A percentile compares a stretch with the other conserved stretches of the same genome.
phyloP scores from a whole-genome alignment of 2,113 vertebrate genomes.

The Pseudolaguvia tuberculata region DNA sequence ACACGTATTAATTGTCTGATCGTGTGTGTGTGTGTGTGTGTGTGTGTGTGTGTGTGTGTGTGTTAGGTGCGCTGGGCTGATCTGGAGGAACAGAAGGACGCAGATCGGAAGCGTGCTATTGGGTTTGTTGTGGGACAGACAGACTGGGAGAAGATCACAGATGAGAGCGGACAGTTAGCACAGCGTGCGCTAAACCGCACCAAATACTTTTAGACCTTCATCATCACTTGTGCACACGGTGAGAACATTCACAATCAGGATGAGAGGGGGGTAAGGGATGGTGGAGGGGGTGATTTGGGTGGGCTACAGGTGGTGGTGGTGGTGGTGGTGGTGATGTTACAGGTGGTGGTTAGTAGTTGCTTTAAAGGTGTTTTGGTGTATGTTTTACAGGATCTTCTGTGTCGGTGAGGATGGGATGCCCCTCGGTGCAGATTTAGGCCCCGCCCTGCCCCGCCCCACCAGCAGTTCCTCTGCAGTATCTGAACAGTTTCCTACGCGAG shows the following conservation, averaged over 20 bases:
- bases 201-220: slow-evolving; percentile 87
- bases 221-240: slow-evolving; percentile 24
- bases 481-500: not conserved
- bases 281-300: too few relatives aligned
- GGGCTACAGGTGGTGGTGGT: too few relatives aligned
- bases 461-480: not conserved
- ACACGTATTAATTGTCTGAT: too few relatives aligned
- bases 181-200: slow-evolving; percentile 97
- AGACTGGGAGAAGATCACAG: slow-evolving; percentile 98
- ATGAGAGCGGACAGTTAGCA: slow-evolving; percentile 92
- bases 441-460: not conserved
- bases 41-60: not conserved
- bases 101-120: slow-evolving; percentile 94
- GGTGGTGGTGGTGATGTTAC: not conserved
- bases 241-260: not conserved
- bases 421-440: not conserved
- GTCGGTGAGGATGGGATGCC: not conserved
- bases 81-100: slow-evolving; percentile 96
- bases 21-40: too few relatives aligned
- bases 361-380: not conserved
- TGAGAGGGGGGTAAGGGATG: too few relatives aligned
- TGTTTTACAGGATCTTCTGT: not conserved
- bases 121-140: slow-evolving; percentile 99
- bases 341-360: too few relatives aligned
- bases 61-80: slow-evolving; percentile 95